Percentiles rank a stretch among this genome's conserved stretches.
These are phyloP conservation scores for Trichonephila clavipes DNA, from an alignment of 1,140 invertebrate genomes.

Conservation along the genomic window DNA sequence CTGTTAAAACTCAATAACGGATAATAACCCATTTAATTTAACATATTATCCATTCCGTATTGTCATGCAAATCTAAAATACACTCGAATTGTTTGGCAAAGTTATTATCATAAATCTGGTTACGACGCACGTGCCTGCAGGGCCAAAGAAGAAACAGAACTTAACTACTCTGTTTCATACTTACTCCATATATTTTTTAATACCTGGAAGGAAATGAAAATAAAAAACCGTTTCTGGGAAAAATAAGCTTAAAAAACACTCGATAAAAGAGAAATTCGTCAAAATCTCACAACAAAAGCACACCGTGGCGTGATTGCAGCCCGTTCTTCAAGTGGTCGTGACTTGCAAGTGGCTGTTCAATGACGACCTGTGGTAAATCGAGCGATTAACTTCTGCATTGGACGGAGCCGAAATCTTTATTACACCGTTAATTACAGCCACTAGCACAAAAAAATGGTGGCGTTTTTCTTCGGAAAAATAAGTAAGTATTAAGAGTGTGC, in stretches of 20 bases:
- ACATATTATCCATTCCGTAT: no score
- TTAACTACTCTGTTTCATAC: not conserved
- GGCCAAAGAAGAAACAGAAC: not conserved
- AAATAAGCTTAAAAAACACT: not conserved
- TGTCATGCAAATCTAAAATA: not conserved
- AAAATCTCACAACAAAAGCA: not conserved
- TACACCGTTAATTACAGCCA: constrained; percentile 43
- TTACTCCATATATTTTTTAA: not conserved
- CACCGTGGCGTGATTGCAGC: not conserved
- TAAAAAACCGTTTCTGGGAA: no score
- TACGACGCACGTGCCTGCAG: not conserved
- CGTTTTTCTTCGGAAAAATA: not conserved
- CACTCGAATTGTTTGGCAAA: not conserved
- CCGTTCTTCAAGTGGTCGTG: constrained; percentile 40
- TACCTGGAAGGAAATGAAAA: not conserved
- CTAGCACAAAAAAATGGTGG: not conserved
- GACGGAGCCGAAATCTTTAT: constrained; percentile 55
- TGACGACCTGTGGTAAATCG: not conserved
- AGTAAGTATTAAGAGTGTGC: not conserved
- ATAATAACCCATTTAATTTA: no score
- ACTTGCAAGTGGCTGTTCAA: not conserved
- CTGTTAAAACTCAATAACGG: no score
- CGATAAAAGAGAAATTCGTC: not conserved
- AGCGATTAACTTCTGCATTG: not conserved
- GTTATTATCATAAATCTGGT: not conserved